These are phyloP conservation scores for human DNA, from an alignment of 2,113 vertebrate species.

Conservation along the genomic window DNA sequence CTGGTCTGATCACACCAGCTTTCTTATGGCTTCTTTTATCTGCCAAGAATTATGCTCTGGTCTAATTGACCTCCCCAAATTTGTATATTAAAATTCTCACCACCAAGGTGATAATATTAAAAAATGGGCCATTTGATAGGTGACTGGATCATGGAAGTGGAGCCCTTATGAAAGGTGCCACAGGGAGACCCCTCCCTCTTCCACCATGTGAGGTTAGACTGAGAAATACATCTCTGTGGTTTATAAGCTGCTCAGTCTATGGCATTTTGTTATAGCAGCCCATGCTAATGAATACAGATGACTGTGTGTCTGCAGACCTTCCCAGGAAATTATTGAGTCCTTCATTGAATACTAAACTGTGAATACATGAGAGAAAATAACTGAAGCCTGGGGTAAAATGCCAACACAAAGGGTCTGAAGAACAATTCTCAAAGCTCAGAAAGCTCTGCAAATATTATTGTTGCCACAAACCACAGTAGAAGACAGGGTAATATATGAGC, in stretches of 20 bases:
- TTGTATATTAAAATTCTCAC: not conserved
- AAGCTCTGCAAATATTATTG: not conserved
- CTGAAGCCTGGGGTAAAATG: not conserved
- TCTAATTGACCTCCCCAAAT: not conserved
- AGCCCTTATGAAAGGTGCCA: not conserved
- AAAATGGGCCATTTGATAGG: not conserved
- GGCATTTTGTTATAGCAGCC: not conserved
- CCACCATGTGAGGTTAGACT: rapidly evolving
- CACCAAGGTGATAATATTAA: not conserved
- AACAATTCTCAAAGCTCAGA: not conserved
- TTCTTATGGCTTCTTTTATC: not conserved
- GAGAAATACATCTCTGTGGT: not conserved
- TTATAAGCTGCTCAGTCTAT: not conserved
- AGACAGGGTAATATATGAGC: not conserved
- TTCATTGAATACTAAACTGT: not conserved
- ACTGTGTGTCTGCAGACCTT: not conserved
- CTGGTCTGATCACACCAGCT: not conserved
- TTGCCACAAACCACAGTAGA: not conserved
- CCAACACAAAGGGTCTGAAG: not conserved
- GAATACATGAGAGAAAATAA: not conserved
- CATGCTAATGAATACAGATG: not conserved
- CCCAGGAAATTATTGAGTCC: not conserved
- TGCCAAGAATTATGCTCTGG: not conserved
- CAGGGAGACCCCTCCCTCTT: not conserved
- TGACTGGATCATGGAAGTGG: too few relatives aligned